Base-by-base conservation (phyloP, 2,888 invertebrate species). In the Lepeophtheirus nordmannii region DNA sequence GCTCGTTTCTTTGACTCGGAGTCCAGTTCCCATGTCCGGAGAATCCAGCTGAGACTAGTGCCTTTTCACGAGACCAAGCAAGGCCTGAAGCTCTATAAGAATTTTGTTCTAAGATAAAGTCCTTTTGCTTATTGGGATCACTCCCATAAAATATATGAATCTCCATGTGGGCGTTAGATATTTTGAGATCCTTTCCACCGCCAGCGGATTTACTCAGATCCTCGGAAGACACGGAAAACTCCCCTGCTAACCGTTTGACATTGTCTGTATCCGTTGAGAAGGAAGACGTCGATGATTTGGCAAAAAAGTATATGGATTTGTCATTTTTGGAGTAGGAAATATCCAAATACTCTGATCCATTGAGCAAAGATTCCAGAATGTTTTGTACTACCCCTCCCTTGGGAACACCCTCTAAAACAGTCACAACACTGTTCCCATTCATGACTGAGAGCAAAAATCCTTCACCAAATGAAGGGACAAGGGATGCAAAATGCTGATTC, bases 111-210 rank as follows among this genome's bases (percentile, higher is more conserved):
- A 93, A 78, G 67, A 94, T 79, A 46, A 93, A 80, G 73, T 89
- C 87, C 71, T 86, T 84, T 75, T 94, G 93, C 71, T 90, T 85
- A 71, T 89, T 89, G 11, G 88, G 83, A 3, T 86, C 89, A n/a
- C 92, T 91, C 53, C 94, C 94, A 74, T 94, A 94, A 14, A 92
- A 82, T 69, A 96, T 78, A 74, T 92, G 93, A 70, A 94, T 85
- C 60, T 91, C 86, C 69, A 90, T 89, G 74, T 90, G 89, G 57
- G 84, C 81, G 0, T 90, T 89, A 74, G 91, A 91, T 71, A 94
- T 90, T 76, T 89, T 88, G 10, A 94, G 88, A 70, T 79, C 78
- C 62, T 71, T 71, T 69, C 70, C 70, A 17, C 53, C 53, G 14
- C 53, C 53, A 46, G 53, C 53, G 68, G 69, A 69, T 67, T 68